Percentiles rank a stretch among this genome's conserved stretches.
Evolutionary conservation across 2,113 vertebrate species (phyloP).

Genomic region (Cichladusa arquata): DNA sequence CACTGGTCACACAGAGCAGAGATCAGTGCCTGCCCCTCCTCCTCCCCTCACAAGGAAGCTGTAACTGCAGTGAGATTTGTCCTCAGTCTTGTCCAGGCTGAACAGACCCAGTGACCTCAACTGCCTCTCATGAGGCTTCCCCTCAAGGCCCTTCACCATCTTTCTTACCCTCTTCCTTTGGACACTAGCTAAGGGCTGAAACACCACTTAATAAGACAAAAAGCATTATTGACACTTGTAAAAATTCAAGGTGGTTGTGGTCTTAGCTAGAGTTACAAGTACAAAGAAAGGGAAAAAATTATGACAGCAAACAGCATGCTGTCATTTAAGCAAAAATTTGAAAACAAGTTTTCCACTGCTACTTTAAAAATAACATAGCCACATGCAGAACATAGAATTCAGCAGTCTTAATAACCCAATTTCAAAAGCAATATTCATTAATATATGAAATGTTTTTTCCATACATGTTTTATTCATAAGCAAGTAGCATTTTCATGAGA

Average conservation of each 20-base stretch:
- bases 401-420: not conserved
- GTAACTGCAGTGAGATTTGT: not conserved
- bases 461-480: not conserved
- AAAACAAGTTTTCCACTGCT: not conserved
- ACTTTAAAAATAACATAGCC: not conserved
- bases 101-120: not conserved
- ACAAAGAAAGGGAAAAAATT: not conserved
- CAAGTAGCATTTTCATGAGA: not conserved
- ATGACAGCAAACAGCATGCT: not conserved
- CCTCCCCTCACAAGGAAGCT: fast-evolving
- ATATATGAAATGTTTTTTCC: not conserved
- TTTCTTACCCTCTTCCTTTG: not conserved
- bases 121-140: not conserved
- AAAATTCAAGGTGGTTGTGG: not conserved
- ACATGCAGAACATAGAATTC: not conserved
- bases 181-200: not conserved
- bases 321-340: not conserved
- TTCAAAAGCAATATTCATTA: not conserved
- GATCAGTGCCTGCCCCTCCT: not conserved
- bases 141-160: not conserved
- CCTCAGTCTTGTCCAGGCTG: not conserved
- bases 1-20: not conserved
- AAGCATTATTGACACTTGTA: not conserved
- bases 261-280: not conserved
- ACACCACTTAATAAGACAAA: not conserved